These are phyloP conservation scores for Listrodromus nycthemerus DNA, from an alignment of 2,888 invertebrate species.

Conservation along the genomic window DNA sequence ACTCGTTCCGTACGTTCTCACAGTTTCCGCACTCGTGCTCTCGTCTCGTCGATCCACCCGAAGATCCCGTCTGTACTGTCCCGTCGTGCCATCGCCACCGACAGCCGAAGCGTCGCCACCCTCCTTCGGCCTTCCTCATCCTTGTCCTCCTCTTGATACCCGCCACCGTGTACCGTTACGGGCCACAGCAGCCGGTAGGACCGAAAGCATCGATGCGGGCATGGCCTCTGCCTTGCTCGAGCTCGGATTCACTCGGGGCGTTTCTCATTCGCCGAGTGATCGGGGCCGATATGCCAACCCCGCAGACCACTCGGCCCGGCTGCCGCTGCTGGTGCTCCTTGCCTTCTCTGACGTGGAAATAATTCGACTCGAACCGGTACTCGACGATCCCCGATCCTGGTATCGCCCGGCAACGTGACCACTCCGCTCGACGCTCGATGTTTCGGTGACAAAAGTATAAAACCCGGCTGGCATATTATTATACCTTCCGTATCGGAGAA, in stretches of 20 bases:
- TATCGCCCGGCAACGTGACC: constrained; percentile 57
- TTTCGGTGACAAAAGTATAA: constrained; percentile 53
- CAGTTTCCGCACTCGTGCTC: neutral
- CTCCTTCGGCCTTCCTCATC: constrained; percentile 65
- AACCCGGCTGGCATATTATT: constrained; percentile 21
- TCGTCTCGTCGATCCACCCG: neutral
- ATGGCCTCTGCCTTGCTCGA: constrained; percentile 71
- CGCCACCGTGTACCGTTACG: constrained; percentile 42
- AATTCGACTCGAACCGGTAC: constrained; percentile 64
- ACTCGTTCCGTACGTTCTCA: constrained; percentile 12
- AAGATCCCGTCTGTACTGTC: constrained; percentile 17
- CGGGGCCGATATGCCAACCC: constrained; percentile 58
- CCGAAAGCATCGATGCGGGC: constrained; percentile 77
- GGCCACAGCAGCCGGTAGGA: constrained; percentile 59
- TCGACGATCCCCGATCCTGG: constrained; percentile 59
- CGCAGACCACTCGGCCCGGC: constrained; percentile 63
- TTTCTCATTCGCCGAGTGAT: constrained; percentile 79
- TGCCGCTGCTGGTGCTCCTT: constrained; percentile 61
- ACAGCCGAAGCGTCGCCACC: constrained; percentile 32
- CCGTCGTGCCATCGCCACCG: constrained; percentile 64
- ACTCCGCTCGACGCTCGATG: constrained; percentile 36
- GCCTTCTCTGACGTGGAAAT: constrained; percentile 68
- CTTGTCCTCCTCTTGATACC: constrained; percentile 41
- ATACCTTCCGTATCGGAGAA: constrained; percentile 36
- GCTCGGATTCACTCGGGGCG: constrained; percentile 72